phyloP scores from a whole-genome alignment of 2,888 invertebrate species.

The Miltochrista miniata region DNA sequence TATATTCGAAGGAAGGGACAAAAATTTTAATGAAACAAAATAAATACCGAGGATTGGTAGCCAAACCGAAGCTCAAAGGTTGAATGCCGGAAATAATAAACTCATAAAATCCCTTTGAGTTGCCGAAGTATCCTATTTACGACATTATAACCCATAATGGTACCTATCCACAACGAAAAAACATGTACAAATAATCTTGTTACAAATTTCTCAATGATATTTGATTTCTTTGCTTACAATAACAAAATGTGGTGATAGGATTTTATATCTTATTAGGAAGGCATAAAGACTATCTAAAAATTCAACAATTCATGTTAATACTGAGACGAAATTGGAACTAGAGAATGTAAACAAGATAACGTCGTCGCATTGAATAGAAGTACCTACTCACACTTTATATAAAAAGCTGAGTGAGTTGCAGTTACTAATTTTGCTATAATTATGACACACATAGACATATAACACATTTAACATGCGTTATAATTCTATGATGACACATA shows the following conservation, averaged over 20 bases:
- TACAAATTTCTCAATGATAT: conserved; percentile 34
- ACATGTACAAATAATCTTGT: conserved; percentile 34
- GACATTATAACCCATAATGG: conserved; percentile 33
- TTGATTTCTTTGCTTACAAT: conserved; percentile 22
- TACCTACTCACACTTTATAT: too few species aligned
- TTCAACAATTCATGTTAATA: conserved; percentile 7
- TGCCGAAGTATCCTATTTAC: conserved; percentile 35
- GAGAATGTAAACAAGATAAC: conserved; percentile 14
- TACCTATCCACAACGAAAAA: conserved; percentile 28
- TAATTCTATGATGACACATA: too few species aligned
- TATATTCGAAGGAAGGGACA: conserved; percentile 15
- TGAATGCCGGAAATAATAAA: conserved; percentile 41
- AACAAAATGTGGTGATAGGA: conserved; percentile 11
- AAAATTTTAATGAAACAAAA: conserved; percentile 19
- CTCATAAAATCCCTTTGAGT: conserved; percentile 37
- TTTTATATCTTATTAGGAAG: conserved; percentile 12
- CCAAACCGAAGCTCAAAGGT: conserved; percentile 31
- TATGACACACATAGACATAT: too few species aligned
- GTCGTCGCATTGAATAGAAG: conserved; percentile 4
- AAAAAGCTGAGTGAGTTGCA: too few species aligned
- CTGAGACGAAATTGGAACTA: conserved; percentile 3
- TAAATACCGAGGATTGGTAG: conserved; percentile 27
- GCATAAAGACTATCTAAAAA: conserved; percentile 1
- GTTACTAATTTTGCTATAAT: too few species aligned
- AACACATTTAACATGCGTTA: too few species aligned